Conservation (phyloP, 2,113 vertebrate species). For the Clarias magur region DNA sequence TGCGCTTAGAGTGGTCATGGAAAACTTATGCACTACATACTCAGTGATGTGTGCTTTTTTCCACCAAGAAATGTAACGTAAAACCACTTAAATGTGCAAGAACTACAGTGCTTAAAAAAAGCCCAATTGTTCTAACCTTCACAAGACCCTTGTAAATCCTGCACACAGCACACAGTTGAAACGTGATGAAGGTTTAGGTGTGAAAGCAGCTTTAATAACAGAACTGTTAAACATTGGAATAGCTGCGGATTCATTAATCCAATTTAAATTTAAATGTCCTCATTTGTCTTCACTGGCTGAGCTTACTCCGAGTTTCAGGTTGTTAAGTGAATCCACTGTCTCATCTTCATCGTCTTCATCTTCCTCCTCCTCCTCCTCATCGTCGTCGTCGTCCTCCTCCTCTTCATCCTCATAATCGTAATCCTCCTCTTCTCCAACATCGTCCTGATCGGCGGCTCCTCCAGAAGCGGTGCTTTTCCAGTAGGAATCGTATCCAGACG, state of each 20-base stretch:
- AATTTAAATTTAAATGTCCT: neutral
- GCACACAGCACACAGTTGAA: neutral
- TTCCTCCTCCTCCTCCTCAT: constrained; percentile 80
- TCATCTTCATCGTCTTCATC: constrained; percentile 70
- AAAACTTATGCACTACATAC: too few relatives aligned
- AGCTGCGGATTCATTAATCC: neutral
- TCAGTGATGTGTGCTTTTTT: too few relatives aligned
- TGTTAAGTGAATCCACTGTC: constrained; percentile 60
- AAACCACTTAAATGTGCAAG: too few relatives aligned
- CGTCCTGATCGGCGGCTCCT: constrained; percentile 49
- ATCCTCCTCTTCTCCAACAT: constrained; percentile 67
- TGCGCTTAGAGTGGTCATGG: too few relatives aligned
- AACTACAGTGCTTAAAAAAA: too few relatives aligned
- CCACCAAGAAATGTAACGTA: too few relatives aligned
- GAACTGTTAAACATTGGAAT: neutral
- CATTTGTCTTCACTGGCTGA: constrained; percentile 17
- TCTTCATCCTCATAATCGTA: constrained; percentile 80
- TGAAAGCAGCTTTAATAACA: neutral
- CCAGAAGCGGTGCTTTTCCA: constrained; percentile 82
- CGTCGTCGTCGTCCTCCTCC: constrained; percentile 80
- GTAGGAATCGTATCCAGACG: constrained; percentile 87
- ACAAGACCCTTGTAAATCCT: neutral
- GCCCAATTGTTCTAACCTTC: too few relatives aligned
- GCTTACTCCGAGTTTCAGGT: constrained; percentile 30
- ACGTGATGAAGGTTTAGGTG: neutral